Conservation (phyloP, 2,888 invertebrate species). For the Ecliptopera silaceata region DNA sequence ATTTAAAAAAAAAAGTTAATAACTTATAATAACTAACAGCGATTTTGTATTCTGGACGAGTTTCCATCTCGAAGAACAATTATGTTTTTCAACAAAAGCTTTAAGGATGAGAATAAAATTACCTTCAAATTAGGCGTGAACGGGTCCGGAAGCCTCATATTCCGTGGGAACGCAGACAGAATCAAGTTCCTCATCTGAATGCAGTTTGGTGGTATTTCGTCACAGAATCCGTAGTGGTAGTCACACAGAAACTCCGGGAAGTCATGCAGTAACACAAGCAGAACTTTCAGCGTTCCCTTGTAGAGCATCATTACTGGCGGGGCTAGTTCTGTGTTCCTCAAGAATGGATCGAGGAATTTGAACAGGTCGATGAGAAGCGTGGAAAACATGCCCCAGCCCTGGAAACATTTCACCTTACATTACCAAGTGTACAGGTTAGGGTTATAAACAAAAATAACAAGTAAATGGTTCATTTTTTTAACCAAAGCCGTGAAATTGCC, state of each 20-base stretch:
- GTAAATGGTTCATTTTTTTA: slow-evolving; percentile 11
- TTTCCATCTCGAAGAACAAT: too few species aligned
- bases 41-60: too few species aligned
- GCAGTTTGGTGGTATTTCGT: slow-evolving; percentile 99
- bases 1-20: too few species aligned
- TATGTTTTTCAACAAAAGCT: too few species aligned
- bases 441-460: slow-evolving; percentile 9
- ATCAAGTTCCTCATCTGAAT: slow-evolving; percentile 99
- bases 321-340: slow-evolving; percentile 97
- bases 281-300: slow-evolving; percentile 96
- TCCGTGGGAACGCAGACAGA: slow-evolving; percentile 98
- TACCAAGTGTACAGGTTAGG: background rate
- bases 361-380: slow-evolving; percentile 97
- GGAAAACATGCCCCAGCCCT: slow-evolving; percentile 98
- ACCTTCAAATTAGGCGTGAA: slow-evolving; percentile 97
- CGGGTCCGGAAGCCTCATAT: slow-evolving; percentile 99
- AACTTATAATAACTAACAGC: too few species aligned
- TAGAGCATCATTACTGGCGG: slow-evolving; percentile 97
- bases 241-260: slow-evolving; percentile 99
- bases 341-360: slow-evolving; percentile 97
- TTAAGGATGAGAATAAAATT: too few species aligned
- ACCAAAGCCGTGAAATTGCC: slow-evolving; percentile 13
- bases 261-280: slow-evolving; percentile 97
- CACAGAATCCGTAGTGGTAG: slow-evolving; percentile 99
- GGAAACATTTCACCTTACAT: slow-evolving; percentile 36